phyloP scores from a whole-genome alignment of 2,113 vertebrate species.

The Podocnemis expansa region DNA sequence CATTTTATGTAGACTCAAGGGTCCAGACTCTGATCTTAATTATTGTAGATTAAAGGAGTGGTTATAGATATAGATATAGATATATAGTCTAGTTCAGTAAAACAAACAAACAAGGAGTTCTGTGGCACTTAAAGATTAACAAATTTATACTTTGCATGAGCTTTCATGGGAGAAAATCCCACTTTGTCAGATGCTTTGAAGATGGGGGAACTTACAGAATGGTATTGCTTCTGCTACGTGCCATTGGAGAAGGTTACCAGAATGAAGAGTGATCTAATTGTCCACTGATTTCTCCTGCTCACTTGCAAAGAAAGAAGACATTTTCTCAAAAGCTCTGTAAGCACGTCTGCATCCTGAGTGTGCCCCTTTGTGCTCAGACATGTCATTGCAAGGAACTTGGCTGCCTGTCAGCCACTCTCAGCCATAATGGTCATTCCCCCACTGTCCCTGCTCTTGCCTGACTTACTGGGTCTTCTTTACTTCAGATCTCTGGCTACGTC shows the following conservation, averaged over 20 bases:
- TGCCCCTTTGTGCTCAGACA: neutral
- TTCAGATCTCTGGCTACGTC: neutral
- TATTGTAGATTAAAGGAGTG: accelerated
- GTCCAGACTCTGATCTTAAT: neutral
- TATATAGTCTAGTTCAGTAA: too few species aligned
- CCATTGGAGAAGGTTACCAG: neutral
- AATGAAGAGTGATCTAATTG: neutral
- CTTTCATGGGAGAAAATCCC: too few species aligned
- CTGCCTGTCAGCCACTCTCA: neutral
- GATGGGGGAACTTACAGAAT: neutral
- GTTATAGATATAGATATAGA: too few species aligned
- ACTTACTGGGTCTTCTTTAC: neutral
- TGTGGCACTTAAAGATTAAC: too few species aligned
- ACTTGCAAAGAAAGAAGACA: neutral
- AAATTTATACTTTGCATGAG: too few species aligned
- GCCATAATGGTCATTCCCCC: neutral
- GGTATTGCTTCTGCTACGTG: neutral
- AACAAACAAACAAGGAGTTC: too few species aligned
- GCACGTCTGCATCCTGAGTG: neutral
- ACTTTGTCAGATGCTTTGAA: too few species aligned
- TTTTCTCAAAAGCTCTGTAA: neutral
- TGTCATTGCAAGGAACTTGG: neutral
- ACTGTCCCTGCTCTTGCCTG: neutral
- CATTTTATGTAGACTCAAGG: slow-evolving; percentile 18
- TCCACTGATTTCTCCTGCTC: too few species aligned